These are phyloP conservation scores for Paedocypris micromegethes DNA, from an alignment of 2,797 vertebrate species.

Conservation along the genomic window DNA sequence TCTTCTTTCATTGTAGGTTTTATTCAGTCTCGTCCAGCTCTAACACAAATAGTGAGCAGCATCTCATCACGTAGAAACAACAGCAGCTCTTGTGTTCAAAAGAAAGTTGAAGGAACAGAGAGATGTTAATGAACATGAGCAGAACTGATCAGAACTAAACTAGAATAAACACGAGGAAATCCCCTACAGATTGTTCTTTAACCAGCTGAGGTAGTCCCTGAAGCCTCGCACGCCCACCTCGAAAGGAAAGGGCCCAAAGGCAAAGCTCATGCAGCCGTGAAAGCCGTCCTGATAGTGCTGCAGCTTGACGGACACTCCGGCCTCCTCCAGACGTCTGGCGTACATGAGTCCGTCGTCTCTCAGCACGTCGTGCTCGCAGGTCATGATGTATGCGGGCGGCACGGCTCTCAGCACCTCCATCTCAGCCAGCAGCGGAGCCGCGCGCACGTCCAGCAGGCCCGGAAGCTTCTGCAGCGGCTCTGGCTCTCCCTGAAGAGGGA, in stretches of 20 bases:
- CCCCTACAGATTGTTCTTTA: conserved; percentile 80
- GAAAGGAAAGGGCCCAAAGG: conserved; percentile 76
- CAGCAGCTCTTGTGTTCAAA: too few relatives aligned
- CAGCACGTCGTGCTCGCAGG: conserved; percentile 90
- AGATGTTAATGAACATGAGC: too few relatives aligned
- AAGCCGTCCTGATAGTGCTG: conserved; percentile 91
- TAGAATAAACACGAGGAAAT: background rate
- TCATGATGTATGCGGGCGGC: conserved; percentile 86
- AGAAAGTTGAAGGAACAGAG: too few relatives aligned
- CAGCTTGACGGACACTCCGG: conserved; percentile 77
- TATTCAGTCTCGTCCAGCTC: too few relatives aligned
- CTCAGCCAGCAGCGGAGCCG: conserved; percentile 80
- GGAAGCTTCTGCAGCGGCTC: conserved; percentile 69
- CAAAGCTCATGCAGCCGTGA: conserved; percentile 89
- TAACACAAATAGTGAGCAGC: too few relatives aligned
- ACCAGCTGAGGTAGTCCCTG: conserved; percentile 82
- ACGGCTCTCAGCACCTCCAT: conserved; percentile 65
- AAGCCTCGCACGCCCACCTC: conserved; percentile 74
- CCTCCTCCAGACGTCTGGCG: conserved; percentile 73
- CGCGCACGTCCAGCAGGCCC: conserved; percentile 75
- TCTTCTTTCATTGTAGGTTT: too few relatives aligned
- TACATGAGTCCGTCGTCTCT: conserved; percentile 94
- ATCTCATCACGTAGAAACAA: too few relatives aligned
- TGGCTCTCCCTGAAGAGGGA: conserved; percentile 63
- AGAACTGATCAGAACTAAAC: background rate